Conservation (phyloP, 2,888 invertebrate species). For the Agrochola circellaris region DNA sequence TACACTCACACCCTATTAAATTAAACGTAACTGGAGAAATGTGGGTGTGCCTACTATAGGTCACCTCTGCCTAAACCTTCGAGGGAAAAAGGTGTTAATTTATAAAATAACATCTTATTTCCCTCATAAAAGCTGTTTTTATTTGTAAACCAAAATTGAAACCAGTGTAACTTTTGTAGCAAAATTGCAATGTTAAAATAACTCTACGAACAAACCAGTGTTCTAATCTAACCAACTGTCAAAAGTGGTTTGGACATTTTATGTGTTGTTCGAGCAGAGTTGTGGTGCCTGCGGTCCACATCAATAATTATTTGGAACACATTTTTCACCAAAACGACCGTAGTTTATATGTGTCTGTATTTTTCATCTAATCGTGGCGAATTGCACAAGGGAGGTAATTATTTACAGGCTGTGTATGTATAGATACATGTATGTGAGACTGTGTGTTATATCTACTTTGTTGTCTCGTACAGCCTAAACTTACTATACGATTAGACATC, state of each 20-base stretch:
- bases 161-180: conserved; percentile 4
- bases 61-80: too few relatives aligned
- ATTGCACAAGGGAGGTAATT: neutral
- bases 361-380: neutral
- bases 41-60: too few relatives aligned
- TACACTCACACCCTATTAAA: too few relatives aligned
- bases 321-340: neutral
- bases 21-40: too few relatives aligned
- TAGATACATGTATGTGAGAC: too few relatives aligned
- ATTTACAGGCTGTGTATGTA: too few relatives aligned
- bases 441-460: too few relatives aligned
- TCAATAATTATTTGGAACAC: conserved; percentile 20
- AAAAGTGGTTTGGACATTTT: conserved; percentile 36
- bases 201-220: conserved; percentile 16
- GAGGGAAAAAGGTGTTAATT: too few relatives aligned
- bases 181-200: conserved; percentile 1
- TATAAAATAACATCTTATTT: neutral
- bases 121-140: neutral
- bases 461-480: too few relatives aligned
- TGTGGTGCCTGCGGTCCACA: neutral
- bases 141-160: conserved; percentile 15
- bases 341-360: neutral
- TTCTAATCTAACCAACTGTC: conserved; percentile 42
- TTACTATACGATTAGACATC: too few relatives aligned
- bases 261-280: conserved; percentile 17